phyloP scores from a whole-genome alignment of 2,888 invertebrate species.

The Limnephilus marmoratus region DNA sequence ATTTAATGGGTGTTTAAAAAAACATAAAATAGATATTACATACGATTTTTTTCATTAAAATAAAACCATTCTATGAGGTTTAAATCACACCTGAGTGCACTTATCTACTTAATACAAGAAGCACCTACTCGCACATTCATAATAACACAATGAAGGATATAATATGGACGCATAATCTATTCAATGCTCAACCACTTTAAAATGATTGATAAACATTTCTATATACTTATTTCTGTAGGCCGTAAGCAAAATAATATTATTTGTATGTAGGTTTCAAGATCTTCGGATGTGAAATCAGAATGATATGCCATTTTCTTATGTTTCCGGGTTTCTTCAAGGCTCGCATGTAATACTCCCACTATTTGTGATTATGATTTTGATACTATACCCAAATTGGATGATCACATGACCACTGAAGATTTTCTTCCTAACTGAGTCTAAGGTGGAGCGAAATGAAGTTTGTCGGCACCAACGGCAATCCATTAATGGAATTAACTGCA shows the following conservation, averaged over 20 bases:
- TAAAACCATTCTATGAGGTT: background rate
- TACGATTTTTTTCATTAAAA: background rate
- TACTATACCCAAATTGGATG: background rate
- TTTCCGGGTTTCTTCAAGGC: background rate
- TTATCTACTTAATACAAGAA: background rate
- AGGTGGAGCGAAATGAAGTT: too few species aligned
- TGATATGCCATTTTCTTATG: background rate
- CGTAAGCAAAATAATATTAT: background rate
- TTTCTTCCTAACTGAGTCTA: background rate
- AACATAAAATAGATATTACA: background rate
- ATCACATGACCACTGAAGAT: background rate
- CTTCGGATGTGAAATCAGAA: background rate
- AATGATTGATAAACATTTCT: background rate
- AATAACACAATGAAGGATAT: background rate
- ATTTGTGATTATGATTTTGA: background rate
- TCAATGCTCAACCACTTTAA: background rate
- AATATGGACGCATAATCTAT: background rate
- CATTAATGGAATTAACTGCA: too few species aligned
- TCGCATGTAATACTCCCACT: background rate
- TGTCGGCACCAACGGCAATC: too few species aligned
- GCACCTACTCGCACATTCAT: background rate
- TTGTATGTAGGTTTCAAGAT: background rate
- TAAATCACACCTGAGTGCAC: background rate
- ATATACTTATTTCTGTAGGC: background rate
- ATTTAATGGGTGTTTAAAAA: background rate